A percentile compares a stretch with the other conserved stretches of the same genome.
Conservation (phyloP, 2,888 invertebrate genomes). For the Drosophila quinaria region DNA sequence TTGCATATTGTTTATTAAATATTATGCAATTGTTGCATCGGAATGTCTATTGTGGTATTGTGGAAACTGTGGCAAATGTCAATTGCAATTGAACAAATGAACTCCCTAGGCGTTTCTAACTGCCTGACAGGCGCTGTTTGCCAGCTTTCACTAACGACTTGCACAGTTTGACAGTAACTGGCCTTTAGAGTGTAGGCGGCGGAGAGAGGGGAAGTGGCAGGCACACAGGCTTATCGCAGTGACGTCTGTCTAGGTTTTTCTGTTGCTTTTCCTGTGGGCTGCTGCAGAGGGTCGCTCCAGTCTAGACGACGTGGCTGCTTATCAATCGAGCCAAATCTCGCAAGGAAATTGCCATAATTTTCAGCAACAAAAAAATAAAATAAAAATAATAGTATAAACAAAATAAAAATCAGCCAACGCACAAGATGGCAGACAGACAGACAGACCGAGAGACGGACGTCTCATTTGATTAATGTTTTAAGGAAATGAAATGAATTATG, state of each 20-base stretch:
- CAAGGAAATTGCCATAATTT: constrained; percentile 72
- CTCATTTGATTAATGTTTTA: constrained; percentile 61
- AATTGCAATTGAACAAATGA: constrained; percentile 34
- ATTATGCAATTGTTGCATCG: constrained; percentile 43
- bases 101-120: constrained; percentile 23
- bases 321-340: constrained; percentile 63
- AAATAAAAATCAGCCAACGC: constrained; percentile 44
- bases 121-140: constrained; percentile 30
- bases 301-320: constrained; percentile 66
- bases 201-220: neutral
- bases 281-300: constrained; percentile 46
- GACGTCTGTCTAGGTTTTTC: constrained; percentile 59
- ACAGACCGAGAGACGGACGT: constrained; percentile 1
- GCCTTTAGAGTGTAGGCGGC: constrained; percentile 9
- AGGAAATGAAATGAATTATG: constrained; percentile 66
- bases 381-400: constrained; percentile 19
- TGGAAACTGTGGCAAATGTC: constrained; percentile 58
- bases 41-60: constrained; percentile 52
- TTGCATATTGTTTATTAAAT: constrained; percentile 54
- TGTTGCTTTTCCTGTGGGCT: constrained; percentile 67
- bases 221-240: constrained; percentile 47
- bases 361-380: constrained; percentile 20
- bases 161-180: constrained; percentile 58
- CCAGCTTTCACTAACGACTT: constrained; percentile 58
- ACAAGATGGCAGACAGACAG: constrained; percentile 29